Base-by-base conservation (phyloP, 2,888 invertebrate genomes). In the Cephus runcator region DNA sequence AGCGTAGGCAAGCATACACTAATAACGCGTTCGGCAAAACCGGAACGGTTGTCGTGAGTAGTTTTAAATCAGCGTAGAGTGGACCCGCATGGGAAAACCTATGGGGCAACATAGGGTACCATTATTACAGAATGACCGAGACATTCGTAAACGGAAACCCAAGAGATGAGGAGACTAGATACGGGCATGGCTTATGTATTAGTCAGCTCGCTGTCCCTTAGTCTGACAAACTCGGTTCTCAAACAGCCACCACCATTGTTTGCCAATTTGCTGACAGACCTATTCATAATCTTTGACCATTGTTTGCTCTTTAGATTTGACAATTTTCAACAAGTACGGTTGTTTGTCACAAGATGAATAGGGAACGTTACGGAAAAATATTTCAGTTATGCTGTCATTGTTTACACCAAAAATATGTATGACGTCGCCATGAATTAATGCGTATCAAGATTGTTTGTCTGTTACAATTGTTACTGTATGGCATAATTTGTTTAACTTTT, bases 191-290 rank as follows among this genome's bases (percentile, higher is more conserved):
- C 75, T 79, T 81, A 78, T 82, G 82, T 83, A 79, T 85, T 85
- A 85, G 84, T 86, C 84, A 85, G 77, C 82, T 75, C 79, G 80
- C 82, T 81, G 80, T 77, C 82, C 79, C 80, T 81, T 81, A 81
- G 84, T 79, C 77, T 80, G 79, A 79, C 79, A 76, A 81, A 81
- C 77, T 40, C 77, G 73, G 31, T 79, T 78, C 77, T 76, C 77
- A 34, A 77, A 77, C 77, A 80, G 56, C 80, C 69, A 77, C 75
- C 75, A 73, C 80, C 80, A 85, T 87, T 87, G 83, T 86, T 86
- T 81, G 82, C 81, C 85, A 86, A 86, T 87, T 85, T 85, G 79
- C 75, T 79, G 31, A 75, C 76, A 68, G 77, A 71, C 80, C 75
- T 77, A 77, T 76, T 81, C 77, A 75, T 34, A 78, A 76, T 69